phyloP scores from a whole-genome alignment of 2,888 invertebrate species.

The Trissoscelio sp. region DNA sequence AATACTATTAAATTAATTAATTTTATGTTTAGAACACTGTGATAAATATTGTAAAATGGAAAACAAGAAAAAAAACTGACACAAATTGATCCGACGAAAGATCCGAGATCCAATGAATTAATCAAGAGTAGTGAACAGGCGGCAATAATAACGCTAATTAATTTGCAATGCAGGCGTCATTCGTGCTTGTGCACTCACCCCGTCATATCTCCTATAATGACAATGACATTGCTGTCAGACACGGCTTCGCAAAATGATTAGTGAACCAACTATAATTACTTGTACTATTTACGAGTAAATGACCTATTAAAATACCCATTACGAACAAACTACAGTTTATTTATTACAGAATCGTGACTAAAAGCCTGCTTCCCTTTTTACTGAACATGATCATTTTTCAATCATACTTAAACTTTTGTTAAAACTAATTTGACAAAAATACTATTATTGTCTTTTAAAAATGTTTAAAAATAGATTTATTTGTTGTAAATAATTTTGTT shows the following conservation, averaged over 20 bases:
- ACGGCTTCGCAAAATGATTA: slow-evolving; percentile 36
- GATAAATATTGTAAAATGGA: too few species aligned
- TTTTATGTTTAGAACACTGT: too few species aligned
- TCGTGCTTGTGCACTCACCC: slow-evolving; percentile 25
- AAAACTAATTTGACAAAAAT: too few species aligned
- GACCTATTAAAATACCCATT: slow-evolving; percentile 23
- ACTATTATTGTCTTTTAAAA: too few species aligned
- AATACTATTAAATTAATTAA: too few species aligned
- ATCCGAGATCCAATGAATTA: slow-evolving; percentile 53
- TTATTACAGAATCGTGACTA: neutral
- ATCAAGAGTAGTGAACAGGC: slow-evolving; percentile 25
- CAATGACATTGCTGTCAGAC: slow-evolving; percentile 46
- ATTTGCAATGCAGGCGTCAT: slow-evolving; percentile 44
- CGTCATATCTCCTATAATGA: slow-evolving; percentile 19
- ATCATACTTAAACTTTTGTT: too few species aligned
- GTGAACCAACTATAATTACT: slow-evolving; percentile 36
- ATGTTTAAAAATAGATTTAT: too few species aligned
- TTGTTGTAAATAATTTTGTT: too few species aligned
- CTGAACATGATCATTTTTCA: too few species aligned
- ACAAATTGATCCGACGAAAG: too few species aligned
- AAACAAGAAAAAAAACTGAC: too few species aligned
- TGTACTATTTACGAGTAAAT: slow-evolving; percentile 32
- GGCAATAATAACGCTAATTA: slow-evolving; percentile 53
- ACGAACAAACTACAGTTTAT: neutral
- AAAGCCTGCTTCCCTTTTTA: neutral